Conservation (phyloP, 2,113 vertebrate species). For the Equus przewalskii region DNA sequence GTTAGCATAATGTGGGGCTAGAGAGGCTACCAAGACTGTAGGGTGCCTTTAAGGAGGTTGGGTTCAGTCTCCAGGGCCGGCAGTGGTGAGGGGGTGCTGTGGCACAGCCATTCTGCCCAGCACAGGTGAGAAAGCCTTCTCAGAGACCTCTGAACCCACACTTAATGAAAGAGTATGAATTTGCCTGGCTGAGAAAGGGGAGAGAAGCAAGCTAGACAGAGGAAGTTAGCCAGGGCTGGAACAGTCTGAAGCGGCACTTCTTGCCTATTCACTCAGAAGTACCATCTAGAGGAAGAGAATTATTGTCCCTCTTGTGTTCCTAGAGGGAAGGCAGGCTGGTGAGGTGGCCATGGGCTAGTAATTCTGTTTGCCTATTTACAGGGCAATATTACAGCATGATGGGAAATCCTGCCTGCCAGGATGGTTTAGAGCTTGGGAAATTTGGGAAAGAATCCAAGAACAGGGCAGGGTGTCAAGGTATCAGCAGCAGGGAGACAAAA, state of each 20-base stretch:
- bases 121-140: not conserved
- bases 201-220: not conserved
- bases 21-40: not conserved
- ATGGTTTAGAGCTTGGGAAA: slow-evolving; percentile 44
- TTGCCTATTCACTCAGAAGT: slow-evolving; percentile 22
- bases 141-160: not conserved
- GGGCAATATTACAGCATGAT: slow-evolving; percentile 1
- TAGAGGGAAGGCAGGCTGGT: not conserved
- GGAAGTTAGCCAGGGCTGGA: not conserved
- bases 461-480: slow-evolving; percentile 39
- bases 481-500: slow-evolving; percentile 63
- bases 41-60: not conserved
- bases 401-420: not conserved
- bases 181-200: not conserved
- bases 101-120: not conserved
- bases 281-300: not conserved
- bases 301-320: not conserved
- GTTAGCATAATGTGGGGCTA: not conserved
- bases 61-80: not conserved
- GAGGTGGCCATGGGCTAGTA: not conserved
- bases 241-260: not conserved
- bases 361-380: slow-evolving; percentile 29
- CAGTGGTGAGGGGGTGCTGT: not conserved
- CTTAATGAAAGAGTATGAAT: not conserved
- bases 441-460: slow-evolving; percentile 62